Conservation (phyloP, 2,888 invertebrate genomes). For the Himalopsyche japonica region DNA sequence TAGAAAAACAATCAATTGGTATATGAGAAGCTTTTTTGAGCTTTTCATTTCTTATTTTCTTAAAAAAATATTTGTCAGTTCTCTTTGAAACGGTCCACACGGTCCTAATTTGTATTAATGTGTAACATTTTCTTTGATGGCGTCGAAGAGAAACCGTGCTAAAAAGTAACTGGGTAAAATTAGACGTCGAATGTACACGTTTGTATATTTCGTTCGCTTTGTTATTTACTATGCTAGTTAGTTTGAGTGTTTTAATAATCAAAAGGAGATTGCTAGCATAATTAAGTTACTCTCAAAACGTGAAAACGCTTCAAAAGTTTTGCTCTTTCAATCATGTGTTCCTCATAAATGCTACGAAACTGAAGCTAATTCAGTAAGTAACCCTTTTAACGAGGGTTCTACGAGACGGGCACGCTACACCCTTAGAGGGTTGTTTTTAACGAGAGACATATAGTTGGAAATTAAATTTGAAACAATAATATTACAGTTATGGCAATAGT, state of each 20-base stretch:
- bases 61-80: too few relatives aligned
- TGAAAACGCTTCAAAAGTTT: neutral
- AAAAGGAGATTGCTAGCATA: neutral
- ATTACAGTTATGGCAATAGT: neutral
- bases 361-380: neutral
- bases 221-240: neutral
- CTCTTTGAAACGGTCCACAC: too few relatives aligned
- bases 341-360: neutral
- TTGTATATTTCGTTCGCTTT: too few relatives aligned
- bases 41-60: too few relatives aligned
- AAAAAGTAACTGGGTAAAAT: too few relatives aligned
- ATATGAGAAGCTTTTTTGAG: too few relatives aligned
- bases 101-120: too few relatives aligned
- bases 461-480: neutral
- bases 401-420: neutral
- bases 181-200: too few relatives aligned
- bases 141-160: too few relatives aligned
- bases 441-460: neutral
- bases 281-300: neutral
- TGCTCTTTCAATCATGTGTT: neutral
- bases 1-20: too few relatives aligned
- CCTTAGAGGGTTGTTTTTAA: neutral
- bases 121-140: too few relatives aligned
- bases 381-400: neutral
- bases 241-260: neutral